Evolutionary conservation across 1,140 invertebrate genomes (phyloP), one percentile per base, ranked within the genome.

Genomic region (Drosophila orena): DNA sequence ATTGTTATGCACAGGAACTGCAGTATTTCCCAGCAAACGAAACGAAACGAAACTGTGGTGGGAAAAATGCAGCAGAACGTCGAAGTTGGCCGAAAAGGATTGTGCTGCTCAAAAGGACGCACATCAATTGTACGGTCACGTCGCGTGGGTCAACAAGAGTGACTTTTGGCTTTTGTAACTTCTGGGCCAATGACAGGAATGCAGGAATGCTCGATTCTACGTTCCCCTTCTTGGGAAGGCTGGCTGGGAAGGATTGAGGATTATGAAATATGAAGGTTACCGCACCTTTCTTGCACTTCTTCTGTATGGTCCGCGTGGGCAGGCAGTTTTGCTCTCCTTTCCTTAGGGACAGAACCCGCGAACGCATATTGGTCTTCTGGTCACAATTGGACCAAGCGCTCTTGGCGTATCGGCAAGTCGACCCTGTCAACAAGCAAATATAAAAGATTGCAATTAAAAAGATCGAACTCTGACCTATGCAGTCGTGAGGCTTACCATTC

Each of bases 211-310:
- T 10, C 30, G 30, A 10, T 30, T 30, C 7, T 10, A 30, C 12
- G 14, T 38, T n/a, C 3, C 14, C 5, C 37, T 38, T 4, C n/a
- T 14, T 14, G 37, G 5, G 14, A 4, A 14, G n/a, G n/a, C n/a
- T 11, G 10, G 40, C 15, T 43, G 40, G n/a, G n/a, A n/a, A n/a
- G n/a, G n/a, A 10, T 10, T 43, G 40, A 10, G 10, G 20, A 35
- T 14, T 44, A 15, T 27, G 12, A 6, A 4, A 61, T 42, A 37
- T 7, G 1, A 10, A 14, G 14, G 15, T 35, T n/a, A n/a, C 10
- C 12, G 10, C 93, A 97, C 96, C 95, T 95, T 97, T 97, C 93
- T 97, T 97, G 94, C 97, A 98, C 84, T 97, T 97, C 93, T 97
- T 97, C 91, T 96, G 95, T 73, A 97, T 96, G 14, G 95, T 96